These are phyloP conservation scores for Chironomus striatipennis DNA, from an alignment of 1,140 invertebrate species.

Conservation along the genomic window DNA sequence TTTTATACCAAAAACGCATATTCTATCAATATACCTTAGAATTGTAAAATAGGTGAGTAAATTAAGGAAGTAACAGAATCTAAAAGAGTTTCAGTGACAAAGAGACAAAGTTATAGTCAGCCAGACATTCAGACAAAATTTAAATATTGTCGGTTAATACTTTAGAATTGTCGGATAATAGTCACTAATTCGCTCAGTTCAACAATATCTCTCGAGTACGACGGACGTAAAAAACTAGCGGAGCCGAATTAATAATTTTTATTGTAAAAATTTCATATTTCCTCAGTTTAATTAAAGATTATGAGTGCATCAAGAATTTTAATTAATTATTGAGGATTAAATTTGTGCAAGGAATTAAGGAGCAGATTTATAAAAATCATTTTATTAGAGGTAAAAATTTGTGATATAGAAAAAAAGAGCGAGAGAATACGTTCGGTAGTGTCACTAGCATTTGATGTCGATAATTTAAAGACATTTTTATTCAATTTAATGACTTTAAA, in stretches of 20 bases:
- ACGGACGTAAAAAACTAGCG: not conserved
- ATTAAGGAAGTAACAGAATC: too few species aligned
- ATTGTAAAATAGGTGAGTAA: too few species aligned
- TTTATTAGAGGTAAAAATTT: not conserved
- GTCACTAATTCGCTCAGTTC: not conserved
- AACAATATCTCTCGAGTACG: not conserved
- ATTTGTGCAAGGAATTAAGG: not conserved
- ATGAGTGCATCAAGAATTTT: not conserved
- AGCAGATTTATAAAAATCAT: not conserved
- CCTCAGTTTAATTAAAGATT: not conserved
- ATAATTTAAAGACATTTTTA: too few species aligned
- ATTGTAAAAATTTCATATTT: slow-evolving; percentile 19
- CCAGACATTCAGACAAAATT: too few species aligned
- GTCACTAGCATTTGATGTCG: too few species aligned
- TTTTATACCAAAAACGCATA: too few species aligned
- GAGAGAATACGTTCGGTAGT: not conserved
- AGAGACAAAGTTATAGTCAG: too few species aligned
- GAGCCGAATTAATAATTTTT: not conserved
- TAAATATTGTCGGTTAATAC: too few species aligned
- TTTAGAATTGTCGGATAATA: too few species aligned
- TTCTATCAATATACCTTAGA: too few species aligned
- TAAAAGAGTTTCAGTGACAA: too few species aligned
- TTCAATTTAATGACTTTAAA: too few species aligned
- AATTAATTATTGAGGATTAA: not conserved
- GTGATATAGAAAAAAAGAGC: slow-evolving; percentile 12